These are phyloP conservation scores for Athrips mouffetella DNA, from an alignment of 2,888 invertebrate species.

Conservation along the genomic window DNA sequence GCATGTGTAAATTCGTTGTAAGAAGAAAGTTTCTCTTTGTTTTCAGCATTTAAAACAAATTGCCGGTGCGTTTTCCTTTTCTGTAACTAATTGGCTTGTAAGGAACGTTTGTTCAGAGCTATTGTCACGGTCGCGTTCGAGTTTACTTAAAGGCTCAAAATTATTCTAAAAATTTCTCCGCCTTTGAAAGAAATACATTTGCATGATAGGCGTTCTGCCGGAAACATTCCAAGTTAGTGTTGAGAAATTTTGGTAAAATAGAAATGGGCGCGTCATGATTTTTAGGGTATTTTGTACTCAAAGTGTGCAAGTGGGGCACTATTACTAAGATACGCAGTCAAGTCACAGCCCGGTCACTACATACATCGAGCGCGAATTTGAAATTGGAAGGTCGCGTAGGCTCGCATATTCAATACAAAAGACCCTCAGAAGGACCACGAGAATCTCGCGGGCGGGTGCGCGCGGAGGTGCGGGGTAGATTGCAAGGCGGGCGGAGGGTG, in stretches of 20 bases:
- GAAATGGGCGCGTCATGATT: not conserved
- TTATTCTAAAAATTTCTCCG: conserved; percentile 59
- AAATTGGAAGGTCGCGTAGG: too few relatives aligned
- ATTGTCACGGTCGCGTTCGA: conserved; percentile 45
- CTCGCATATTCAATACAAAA: too few relatives aligned
- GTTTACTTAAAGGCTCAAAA: conserved; percentile 33
- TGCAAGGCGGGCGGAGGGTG: too few relatives aligned
- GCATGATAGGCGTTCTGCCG: conserved; percentile 21
- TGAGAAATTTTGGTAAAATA: not conserved
- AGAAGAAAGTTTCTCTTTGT: conserved; percentile 67
- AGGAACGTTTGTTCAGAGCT: conserved; percentile 51
- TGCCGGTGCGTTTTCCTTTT: conserved; percentile 50
- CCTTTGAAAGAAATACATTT: conserved; percentile 33
- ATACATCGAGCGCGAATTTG: too few relatives aligned
- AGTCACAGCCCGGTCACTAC: too few relatives aligned
- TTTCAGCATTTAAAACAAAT: conserved; percentile 59
- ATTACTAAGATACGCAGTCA: too few relatives aligned
- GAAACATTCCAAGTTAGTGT: not conserved
- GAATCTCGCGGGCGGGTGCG: too few relatives aligned
- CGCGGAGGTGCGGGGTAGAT: too few relatives aligned
- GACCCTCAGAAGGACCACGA: too few relatives aligned
- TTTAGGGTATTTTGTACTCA: not conserved
- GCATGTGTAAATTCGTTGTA: conserved; percentile 49
- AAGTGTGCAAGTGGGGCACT: too few relatives aligned
- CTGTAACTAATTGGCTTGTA: conserved; percentile 64